These are phyloP conservation scores for Tenthredo amoena DNA, from an alignment of 2,888 invertebrate species.

Conservation along the genomic window DNA sequence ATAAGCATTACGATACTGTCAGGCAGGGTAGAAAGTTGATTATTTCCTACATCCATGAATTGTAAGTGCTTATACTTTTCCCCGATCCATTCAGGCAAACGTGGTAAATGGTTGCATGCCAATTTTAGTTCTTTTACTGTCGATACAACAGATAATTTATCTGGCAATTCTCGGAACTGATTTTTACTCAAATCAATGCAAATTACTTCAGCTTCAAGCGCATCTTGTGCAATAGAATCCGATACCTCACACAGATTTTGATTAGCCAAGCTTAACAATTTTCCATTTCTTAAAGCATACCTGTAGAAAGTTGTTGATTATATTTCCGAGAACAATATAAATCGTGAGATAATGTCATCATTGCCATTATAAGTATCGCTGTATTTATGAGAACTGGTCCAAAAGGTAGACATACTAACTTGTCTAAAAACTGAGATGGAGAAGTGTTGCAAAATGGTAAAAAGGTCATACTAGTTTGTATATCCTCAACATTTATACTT, in stretches of 20 bases:
- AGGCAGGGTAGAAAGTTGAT: conserved; percentile 85
- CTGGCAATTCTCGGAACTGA: conserved; percentile 84
- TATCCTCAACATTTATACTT: conserved; percentile 79
- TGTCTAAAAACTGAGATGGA: conserved; percentile 70
- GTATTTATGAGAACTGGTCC: background rate
- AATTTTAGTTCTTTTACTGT: conserved; percentile 85
- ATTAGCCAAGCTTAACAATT: conserved; percentile 82
- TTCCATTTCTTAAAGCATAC: conserved; percentile 81
- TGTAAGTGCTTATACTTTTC: conserved; percentile 82
- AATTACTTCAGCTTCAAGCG: conserved; percentile 85
- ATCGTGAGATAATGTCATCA: background rate
- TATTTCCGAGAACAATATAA: background rate
- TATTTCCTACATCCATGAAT: conserved; percentile 88
- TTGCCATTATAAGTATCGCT: background rate
- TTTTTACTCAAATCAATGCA: conserved; percentile 92
- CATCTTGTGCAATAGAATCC: conserved; percentile 85
- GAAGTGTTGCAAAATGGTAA: conserved; percentile 55
- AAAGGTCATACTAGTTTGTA: conserved; percentile 68
- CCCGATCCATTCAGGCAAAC: conserved; percentile 84
- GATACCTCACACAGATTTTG: conserved; percentile 85
- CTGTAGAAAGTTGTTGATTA: conserved; percentile 69
- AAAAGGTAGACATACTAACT: conserved; percentile 26
- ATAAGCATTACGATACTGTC: conserved; percentile 82
- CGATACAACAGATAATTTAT: conserved; percentile 79
- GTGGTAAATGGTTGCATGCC: conserved; percentile 84